Evolutionary conservation across 2,113 vertebrate genomes (phyloP), one percentile per base, ranked within the genome.

Genomic region (Semicossyphus pulcher): DNA sequence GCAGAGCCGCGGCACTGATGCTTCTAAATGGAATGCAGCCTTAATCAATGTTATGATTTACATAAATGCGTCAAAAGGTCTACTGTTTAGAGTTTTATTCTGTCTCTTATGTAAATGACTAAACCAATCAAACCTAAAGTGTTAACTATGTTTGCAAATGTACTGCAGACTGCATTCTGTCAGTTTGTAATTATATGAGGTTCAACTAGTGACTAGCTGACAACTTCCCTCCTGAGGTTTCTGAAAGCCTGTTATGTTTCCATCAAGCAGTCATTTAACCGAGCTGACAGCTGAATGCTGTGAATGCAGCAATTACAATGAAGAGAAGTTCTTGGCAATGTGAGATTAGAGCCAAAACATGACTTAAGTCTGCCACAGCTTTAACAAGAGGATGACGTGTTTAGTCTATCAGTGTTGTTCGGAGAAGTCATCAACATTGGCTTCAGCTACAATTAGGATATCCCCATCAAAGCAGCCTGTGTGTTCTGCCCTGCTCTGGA

Each of bases 291-390:
- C 56, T 29, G 34, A 82, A 69, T 14, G 26, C 32, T 37, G 25
- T 4, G 28, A 74, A 53, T 44, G 41, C 31, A 42, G 18, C 42
- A 77, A 45, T 53, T 25, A 58, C 48, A 67, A 47, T 58, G 42
- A 76, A 75, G 60, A 59, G 64, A 68, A 74, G 44, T 78, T 47
- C 62, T 57, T 51, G 45, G 36, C 48, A 54, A 56, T 41, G 62
- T 76, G 51, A 11, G 41, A 84, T 75, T 60, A 51, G 34, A 88
- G 63, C 53, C 70, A 70, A 65, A 72, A 78, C 58, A 73, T 58
- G 64, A 76, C 60, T 67, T 37, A 71, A 71, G 36, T 76, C 54
- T 72, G 64, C 54, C 26, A 52, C 41, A 68, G 9, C 75, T 59
- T 59, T 52, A 10, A 60, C 10, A n/a, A 5, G 48, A 64, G 37